Conservation (phyloP, 2,888 invertebrate species). For the Ctena decussata region DNA sequence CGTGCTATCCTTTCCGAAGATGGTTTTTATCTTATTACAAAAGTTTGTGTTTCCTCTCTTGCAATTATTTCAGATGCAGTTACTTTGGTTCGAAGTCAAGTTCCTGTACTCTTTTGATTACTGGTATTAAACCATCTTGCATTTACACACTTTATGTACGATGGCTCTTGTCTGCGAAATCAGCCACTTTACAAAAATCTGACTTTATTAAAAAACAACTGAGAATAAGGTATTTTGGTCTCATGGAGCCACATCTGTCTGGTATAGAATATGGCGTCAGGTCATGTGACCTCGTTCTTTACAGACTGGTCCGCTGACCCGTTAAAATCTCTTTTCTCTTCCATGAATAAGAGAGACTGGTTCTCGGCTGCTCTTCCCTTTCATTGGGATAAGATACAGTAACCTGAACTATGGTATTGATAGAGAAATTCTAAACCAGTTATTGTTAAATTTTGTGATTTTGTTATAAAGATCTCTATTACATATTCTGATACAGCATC, state of each 20-base stretch:
- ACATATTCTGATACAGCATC: neutral
- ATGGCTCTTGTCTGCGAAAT: no score
- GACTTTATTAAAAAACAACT: no score
- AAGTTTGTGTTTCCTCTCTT: no score
- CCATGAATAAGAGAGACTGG: neutral
- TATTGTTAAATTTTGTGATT: conserved; percentile 35
- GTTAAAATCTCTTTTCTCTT: neutral
- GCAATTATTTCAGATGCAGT: no score
- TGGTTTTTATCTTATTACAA: no score
- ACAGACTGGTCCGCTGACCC: conserved; percentile 10
- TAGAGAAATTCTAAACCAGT: conserved; percentile 49
- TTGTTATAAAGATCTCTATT: neutral
- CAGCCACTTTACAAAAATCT: no score
- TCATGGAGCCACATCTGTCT: neutral
- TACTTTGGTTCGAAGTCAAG: no score
- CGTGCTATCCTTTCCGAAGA: no score
- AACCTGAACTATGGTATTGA: conserved; percentile 52
- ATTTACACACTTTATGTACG: no score
- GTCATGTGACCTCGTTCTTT: conserved; percentile 4
- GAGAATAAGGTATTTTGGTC: no score
- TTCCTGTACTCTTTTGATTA: no score
- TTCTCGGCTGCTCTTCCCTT: neutral
- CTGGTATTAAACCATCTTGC: no score
- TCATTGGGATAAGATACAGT: conserved; percentile 47
- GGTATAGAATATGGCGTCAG: neutral